Evolutionary conservation across 2,888 invertebrate species (phyloP).

Genomic region (Hypomecis punctinalis): DNA sequence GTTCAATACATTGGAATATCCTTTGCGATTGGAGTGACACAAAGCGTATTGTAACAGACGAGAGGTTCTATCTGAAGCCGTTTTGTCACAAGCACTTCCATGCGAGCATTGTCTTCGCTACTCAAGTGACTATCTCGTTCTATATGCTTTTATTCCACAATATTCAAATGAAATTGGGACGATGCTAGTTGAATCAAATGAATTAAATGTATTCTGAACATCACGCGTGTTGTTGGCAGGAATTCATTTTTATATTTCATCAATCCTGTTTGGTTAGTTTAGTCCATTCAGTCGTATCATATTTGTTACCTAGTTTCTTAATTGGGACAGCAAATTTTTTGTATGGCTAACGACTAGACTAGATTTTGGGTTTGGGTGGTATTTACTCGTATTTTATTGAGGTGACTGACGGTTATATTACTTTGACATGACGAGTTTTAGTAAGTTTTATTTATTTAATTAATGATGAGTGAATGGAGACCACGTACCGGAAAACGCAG

Average conservation of each 20-base stretch:
- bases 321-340: too few species aligned
- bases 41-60: constrained; percentile 77
- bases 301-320: too few species aligned
- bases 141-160: constrained; percentile 37
- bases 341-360: too few species aligned
- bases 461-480: too few species aligned
- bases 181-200: constrained; percentile 7
- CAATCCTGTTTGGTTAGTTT: too few species aligned
- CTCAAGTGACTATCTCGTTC: constrained; percentile 38
- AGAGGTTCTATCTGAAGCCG: constrained; percentile 67
- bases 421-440: too few species aligned
- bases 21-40: constrained; percentile 79
- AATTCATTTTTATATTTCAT: neutral
- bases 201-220: constrained; percentile 16
- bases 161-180: constrained; percentile 18
- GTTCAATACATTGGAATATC: constrained; percentile 80
- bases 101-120: constrained; percentile 64
- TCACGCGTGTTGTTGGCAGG: neutral
- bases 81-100: constrained; percentile 66
- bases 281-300: too few species aligned
- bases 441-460: too few species aligned
- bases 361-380: too few species aligned
- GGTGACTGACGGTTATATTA: too few species aligned
- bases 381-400: too few species aligned
- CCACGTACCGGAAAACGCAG: too few species aligned